Evolutionary conservation across 2,888 invertebrate species (phyloP).

Genomic region (Colostygia pectinataria): DNA sequence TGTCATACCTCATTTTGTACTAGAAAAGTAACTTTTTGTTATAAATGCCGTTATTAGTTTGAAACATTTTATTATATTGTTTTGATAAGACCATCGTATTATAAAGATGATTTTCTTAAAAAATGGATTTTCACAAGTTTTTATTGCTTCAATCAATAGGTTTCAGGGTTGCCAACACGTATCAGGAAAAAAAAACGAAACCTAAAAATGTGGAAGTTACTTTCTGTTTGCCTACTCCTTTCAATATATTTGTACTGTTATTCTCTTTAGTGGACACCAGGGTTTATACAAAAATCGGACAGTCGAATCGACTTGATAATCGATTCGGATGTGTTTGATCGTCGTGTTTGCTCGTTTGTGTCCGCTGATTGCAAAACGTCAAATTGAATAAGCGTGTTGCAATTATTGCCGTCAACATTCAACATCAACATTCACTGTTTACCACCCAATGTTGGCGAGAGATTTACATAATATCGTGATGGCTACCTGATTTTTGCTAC

Average conservation of each 20-base stretch:
- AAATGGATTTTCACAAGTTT: too few relatives aligned
- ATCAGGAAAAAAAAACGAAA: too few relatives aligned
- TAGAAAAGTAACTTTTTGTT: too few relatives aligned
- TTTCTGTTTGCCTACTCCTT: too few relatives aligned
- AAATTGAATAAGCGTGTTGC: constrained; percentile 77
- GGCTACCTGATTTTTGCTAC: constrained; percentile 4
- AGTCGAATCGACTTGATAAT: constrained; percentile 67
- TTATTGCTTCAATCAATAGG: too few relatives aligned
- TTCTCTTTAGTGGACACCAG: constrained; percentile 13
- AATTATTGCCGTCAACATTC: constrained; percentile 67
- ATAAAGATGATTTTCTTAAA: too few relatives aligned
- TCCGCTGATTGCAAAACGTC: constrained; percentile 78
- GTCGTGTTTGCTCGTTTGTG: constrained; percentile 74
- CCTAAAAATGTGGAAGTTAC: too few relatives aligned
- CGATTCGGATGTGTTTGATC: constrained; percentile 73
- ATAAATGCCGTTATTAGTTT: too few relatives aligned
- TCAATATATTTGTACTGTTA: not conserved
- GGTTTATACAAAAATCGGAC: constrained; percentile 36
- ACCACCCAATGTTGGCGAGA: constrained; percentile 52
- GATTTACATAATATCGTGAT: constrained; percentile 47
- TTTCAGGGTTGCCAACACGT: too few relatives aligned
- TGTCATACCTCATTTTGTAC: too few relatives aligned
- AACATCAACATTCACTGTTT: constrained; percentile 53
- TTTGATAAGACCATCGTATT: too few relatives aligned
- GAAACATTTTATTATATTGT: too few relatives aligned